phyloP scores from a whole-genome alignment of 2,113 vertebrate species.

The Psilopsiagon aurifrons region DNA sequence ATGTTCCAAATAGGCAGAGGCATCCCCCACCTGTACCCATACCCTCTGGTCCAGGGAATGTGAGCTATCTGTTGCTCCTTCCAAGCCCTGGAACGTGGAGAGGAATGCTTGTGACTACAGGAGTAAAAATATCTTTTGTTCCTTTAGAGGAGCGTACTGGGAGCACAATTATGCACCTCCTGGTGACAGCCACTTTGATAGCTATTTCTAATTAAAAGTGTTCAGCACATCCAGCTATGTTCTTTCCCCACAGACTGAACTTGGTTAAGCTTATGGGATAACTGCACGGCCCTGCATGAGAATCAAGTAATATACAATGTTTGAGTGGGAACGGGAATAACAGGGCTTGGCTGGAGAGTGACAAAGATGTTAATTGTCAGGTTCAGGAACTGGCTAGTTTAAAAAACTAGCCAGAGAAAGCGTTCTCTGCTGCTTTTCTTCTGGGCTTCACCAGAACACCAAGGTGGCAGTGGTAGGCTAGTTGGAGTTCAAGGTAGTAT shows the following conservation, averaged over 20 bases:
- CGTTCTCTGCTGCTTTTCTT: not conserved
- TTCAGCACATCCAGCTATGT: not conserved
- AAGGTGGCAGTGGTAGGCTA: not conserved
- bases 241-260: not conserved
- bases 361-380: not conserved
- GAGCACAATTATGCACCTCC: not conserved
- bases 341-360: not conserved
- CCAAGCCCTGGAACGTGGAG: not conserved
- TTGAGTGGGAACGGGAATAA: not conserved
- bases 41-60: not conserved
- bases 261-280: not conserved
- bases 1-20: not conserved
- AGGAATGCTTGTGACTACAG: not conserved
- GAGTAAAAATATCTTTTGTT: slow-evolving; percentile 53
- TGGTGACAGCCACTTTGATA: not conserved
- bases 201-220: not conserved
- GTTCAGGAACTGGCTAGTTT: not conserved
- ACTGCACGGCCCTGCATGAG: not conserved
- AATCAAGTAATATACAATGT: not conserved
- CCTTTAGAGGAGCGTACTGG: not conserved
- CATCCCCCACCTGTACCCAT: not conserved
- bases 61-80: not conserved
- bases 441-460: not conserved
- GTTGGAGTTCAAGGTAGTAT: not conserved
- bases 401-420: too few species aligned